Evolutionary conservation across 2,888 invertebrate species (phyloP), one percentile per base, ranked within the genome.

Genomic region (Diarsia brunnea): DNA sequence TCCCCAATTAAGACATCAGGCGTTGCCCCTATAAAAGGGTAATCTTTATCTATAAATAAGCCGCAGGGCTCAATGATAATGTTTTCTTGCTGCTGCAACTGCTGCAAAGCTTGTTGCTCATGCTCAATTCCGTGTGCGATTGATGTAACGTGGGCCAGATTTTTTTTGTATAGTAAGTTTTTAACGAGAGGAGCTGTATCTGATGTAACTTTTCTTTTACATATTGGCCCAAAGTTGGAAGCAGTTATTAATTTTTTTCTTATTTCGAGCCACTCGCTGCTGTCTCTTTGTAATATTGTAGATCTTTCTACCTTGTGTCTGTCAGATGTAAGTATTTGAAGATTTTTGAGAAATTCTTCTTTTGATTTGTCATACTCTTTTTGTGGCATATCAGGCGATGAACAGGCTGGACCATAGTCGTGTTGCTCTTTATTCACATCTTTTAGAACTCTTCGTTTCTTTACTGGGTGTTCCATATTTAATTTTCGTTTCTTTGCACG

Each of bases 231-330:
- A 61, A 61, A 38, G 21, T 38, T 31, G 61, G 31, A 61, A 38
- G 61, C 61, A 61, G 61, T 31, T 61, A 38, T 61, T 61, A 61
- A 2, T 0, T 61, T 38, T 61, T 38, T 31, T 21, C 61, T 61
- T 61, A 60, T 31, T 21, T 14, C 43, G 61, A 61, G 63, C 63
- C 89, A 88, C 12, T 65, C 58, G 19, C 75, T 73, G 24, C 82
- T 76, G n/a, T 87, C 83, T n/a, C 84, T 67, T 78, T 88, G 89
- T 24, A 80, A 70, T 31, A 84, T 73, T 0, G 84, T 87, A 11
- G 38, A 11, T 71, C 75, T 64, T 63, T 84, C 81, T 27, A 85
- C 77, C 1, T 16, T 19, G 10, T 73, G 27, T 79, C 75, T 75
- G 16, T 87, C 83, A 45, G 51, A 14, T 10, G 76, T 79, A 24